phyloP scores from a whole-genome alignment of 2,797 vertebrate species.

The Knipowitschia caucasica region DNA sequence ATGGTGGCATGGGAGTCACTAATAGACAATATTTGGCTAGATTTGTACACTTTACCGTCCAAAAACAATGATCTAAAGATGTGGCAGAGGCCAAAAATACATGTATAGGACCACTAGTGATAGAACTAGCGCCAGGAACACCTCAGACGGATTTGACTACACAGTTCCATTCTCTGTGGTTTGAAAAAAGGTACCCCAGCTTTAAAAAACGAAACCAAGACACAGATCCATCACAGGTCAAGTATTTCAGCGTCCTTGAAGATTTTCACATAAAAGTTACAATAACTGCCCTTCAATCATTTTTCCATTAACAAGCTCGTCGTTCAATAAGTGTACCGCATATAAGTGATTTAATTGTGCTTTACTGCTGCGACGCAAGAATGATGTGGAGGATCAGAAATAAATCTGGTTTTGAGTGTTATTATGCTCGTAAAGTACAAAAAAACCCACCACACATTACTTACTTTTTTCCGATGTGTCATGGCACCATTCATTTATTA shows the following conservation, averaged over 20 bases:
- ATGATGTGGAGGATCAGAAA: not conserved
- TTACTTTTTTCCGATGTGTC: conserved; percentile 56
- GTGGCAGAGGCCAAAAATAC: too few species aligned
- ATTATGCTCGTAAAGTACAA: not conserved
- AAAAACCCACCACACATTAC: not conserved
- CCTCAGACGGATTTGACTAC: too few species aligned
- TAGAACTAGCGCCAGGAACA: too few species aligned
- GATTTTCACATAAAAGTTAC: conserved; percentile 8
- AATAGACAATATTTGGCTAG: too few species aligned
- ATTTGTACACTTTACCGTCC: too few species aligned
- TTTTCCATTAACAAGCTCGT: conserved; percentile 20
- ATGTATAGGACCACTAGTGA: too few species aligned
- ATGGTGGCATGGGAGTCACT: too few species aligned
- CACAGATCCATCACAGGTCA: conserved; percentile 14
- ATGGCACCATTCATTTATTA: conserved; percentile 76
- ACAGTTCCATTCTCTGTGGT: too few species aligned
- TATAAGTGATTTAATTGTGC: conserved; percentile 12
- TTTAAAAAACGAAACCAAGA: not conserved
- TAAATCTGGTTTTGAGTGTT: not conserved
- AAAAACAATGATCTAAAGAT: too few species aligned
- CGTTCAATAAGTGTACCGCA: conserved; percentile 9
- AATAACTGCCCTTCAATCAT: conserved; percentile 23
- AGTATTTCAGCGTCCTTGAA: conserved; percentile 26
- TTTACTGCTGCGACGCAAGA: not conserved
- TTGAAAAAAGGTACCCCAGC: too few species aligned